Conservation (phyloP, 2,113 vertebrate species). For the Penelope pileata region DNA sequence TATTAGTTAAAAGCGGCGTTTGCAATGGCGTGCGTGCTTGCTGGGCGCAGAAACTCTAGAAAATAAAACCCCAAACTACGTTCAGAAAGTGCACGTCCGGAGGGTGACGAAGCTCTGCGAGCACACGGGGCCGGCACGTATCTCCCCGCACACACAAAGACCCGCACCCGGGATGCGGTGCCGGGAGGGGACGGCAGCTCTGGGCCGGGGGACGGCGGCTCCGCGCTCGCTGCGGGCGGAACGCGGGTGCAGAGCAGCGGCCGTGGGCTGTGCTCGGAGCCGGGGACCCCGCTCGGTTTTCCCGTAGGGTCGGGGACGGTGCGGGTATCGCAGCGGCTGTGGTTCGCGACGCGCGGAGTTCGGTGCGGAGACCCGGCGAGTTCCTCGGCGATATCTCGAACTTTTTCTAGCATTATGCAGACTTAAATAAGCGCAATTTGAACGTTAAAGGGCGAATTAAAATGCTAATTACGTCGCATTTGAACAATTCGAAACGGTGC, state of each 20-base stretch:
- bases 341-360: constrained; percentile 21
- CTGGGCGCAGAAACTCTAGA: neutral
- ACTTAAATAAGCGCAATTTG: constrained; percentile 82
- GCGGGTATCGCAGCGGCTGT: too few relatives aligned
- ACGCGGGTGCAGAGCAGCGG: too few relatives aligned
- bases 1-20: constrained; percentile 55
- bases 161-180: constrained; percentile 22
- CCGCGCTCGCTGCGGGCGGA: neutral
- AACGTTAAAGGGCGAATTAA: constrained; percentile 88
- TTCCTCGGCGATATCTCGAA: constrained; percentile 59
- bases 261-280: too few relatives aligned
- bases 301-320: too few relatives aligned
- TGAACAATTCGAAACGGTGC: constrained; percentile 87
- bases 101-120: neutral
- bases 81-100: constrained; percentile 14
- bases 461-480: constrained; percentile 88
- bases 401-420: constrained; percentile 70
- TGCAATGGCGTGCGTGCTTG: constrained; percentile 14
- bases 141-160: constrained; percentile 55
- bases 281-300: constrained; percentile 18
- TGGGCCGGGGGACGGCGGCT: too few relatives aligned
- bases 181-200: neutral
- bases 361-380: constrained; percentile 31
- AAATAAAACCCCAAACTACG: constrained; percentile 39
- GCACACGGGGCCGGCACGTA: neutral